Conservation (phyloP, 2,888 invertebrate species). For the Cerastis leucographa region DNA sequence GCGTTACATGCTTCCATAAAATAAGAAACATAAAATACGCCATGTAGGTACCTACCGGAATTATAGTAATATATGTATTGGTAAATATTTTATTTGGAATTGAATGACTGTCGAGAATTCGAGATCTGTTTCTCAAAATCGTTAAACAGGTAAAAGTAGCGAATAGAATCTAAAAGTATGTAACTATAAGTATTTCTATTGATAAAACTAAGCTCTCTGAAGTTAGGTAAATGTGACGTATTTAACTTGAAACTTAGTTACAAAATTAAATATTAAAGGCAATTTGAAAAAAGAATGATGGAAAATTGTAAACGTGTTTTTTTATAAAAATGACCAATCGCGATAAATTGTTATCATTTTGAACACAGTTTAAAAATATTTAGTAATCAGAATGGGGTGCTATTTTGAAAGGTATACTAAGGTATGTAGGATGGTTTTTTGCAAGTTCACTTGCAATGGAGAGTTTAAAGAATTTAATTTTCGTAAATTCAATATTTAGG, state of each 20-base stretch:
- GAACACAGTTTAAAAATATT: conserved; percentile 69
- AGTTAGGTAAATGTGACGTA: conserved; percentile 48
- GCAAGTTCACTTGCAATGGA: conserved; percentile 76
- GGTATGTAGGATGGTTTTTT: conserved; percentile 76
- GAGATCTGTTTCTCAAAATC: conserved; percentile 34
- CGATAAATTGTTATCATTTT: conserved; percentile 72
- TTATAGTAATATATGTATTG: conserved; percentile 33
- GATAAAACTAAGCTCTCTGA: conserved; percentile 59
- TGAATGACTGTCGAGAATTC: conserved; percentile 22
- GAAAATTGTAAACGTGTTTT: conserved; percentile 43
- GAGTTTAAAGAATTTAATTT: conserved; percentile 33
- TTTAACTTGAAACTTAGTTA: conserved; percentile 47
- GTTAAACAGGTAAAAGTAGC: conserved; percentile 30
- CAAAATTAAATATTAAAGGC: conserved; percentile 28
- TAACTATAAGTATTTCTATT: conserved; percentile 42
- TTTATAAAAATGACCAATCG: conserved; percentile 75
- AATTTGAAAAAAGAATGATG: conserved; percentile 31
- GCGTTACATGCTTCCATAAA: conserved; percentile 43
- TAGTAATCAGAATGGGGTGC: conserved; percentile 86
- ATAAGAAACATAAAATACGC: conserved; percentile 12
- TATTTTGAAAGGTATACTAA: conserved; percentile 87
- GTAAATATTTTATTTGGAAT: conserved; percentile 27
- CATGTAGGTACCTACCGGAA: conserved; percentile 26
- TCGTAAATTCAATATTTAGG: conserved; percentile 31
- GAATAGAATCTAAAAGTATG: conserved; percentile 34